phyloP scores from a whole-genome alignment of 1,140 invertebrate species.

The Aphelinus certus region DNA sequence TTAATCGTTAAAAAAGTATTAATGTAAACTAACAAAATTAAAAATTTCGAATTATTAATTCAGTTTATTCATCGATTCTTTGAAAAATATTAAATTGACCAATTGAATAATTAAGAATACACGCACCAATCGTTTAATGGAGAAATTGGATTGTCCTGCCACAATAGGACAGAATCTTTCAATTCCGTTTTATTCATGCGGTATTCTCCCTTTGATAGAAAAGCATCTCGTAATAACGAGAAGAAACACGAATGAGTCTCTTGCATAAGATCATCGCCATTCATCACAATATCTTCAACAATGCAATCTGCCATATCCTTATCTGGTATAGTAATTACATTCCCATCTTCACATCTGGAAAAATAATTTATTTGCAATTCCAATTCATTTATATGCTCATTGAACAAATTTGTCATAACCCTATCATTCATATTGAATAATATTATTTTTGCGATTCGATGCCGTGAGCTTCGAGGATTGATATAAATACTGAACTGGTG shows the following conservation, averaged over 20 bases:
- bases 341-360: conserved; percentile 56
- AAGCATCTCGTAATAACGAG: conserved; percentile 81
- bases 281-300: conserved; percentile 50
- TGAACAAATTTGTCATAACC: too few relatives aligned
- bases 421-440: too few relatives aligned
- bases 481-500: too few relatives aligned
- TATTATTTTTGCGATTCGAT: too few relatives aligned
- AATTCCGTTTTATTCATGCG: conserved; percentile 79
- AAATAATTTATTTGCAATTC: not conserved
- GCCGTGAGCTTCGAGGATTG: too few relatives aligned
- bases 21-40: too few relatives aligned
- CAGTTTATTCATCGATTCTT: not conserved
- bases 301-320: conserved; percentile 52
- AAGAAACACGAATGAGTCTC: conserved; percentile 85
- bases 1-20: not conserved
- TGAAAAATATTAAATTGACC: not conserved
- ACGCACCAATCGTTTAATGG: conserved; percentile 84
- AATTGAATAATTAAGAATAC: conserved; percentile 2
- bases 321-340: conserved; percentile 57
- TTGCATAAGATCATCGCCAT: conserved; percentile 69
- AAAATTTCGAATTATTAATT: not conserved
- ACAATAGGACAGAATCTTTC: conserved; percentile 79
- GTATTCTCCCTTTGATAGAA: conserved; percentile 84
- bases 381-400: not conserved
- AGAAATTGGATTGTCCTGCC: conserved; percentile 84